Percentiles rank a stretch among this genome's conserved stretches.
phyloP scores from a whole-genome alignment of 1,140 invertebrate genomes.

The Drosophila bocki region DNA sequence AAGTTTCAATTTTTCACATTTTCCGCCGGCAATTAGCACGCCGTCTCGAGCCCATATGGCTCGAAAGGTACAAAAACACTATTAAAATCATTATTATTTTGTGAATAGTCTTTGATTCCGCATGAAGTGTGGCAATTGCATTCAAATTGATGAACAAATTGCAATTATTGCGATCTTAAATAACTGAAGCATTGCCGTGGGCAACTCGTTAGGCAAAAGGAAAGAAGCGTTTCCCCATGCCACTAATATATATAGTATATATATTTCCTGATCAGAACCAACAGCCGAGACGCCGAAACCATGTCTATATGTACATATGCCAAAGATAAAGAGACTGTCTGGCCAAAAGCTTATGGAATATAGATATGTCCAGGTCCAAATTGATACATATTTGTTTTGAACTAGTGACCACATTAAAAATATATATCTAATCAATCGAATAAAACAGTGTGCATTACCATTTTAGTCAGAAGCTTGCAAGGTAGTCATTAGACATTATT shows the following conservation, averaged over 20 bases:
- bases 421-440: neutral
- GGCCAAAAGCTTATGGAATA: neutral
- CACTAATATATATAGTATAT: neutral
- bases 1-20: neutral
- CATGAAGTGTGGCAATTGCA: constrained; percentile 14
- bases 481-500: neutral
- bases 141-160: constrained; percentile 20
- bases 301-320: neutral
- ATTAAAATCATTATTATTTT: constrained; percentile 7
- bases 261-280: constrained; percentile 19
- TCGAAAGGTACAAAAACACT: neutral
- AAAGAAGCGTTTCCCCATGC: constrained; percentile 10
- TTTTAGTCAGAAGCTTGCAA: neutral
- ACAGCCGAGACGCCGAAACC: constrained; percentile 1
- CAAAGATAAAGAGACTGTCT: neutral
- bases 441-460: too few species aligned
- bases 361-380: neutral
- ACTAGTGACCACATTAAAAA: neutral
- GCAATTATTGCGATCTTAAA: constrained; percentile 20
- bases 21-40: constrained; percentile 11
- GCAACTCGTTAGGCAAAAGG: constrained; percentile 7
- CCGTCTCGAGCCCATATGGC: constrained; percentile 3
- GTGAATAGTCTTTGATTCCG: constrained; percentile 7
- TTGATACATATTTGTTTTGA: neutral
- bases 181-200: constrained; percentile 18